Base-by-base conservation (phyloP, 2,888 invertebrate genomes). In the Lasioglossum morio region DNA sequence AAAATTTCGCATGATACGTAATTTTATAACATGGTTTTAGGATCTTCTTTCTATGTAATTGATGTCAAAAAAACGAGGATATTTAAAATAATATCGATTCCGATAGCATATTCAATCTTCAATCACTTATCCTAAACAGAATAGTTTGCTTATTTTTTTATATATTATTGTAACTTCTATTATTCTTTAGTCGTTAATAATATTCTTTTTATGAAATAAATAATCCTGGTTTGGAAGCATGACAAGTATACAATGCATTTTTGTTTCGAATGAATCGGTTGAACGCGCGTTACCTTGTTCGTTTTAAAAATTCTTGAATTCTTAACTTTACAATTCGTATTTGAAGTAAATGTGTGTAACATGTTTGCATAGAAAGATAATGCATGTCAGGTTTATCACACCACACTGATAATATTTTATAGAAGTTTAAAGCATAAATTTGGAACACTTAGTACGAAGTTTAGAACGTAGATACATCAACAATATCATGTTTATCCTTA, bases 401-500 rank as follows among this genome's bases (percentile, higher is more conserved):
- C 78, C 57, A 74, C 46, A 57, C 69, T 80, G 75, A 73, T 37
- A 79, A 72, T 82, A 88, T 66, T 60, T 77, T 63, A 72, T 72
- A 73, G 53, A 63, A 34, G 66, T 74, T 76, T 84, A 81, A 85
- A 83, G 57, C 75, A 82, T 72, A 34, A 78, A 82, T 79, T 80
- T 82, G 46, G 34, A 78, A 81, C 78, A 85, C 77, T 84, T 82
- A 73, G 37, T 85, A 83, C 72, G 69, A 84, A 76, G 76, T 88
- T 84, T 78, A 69, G 48, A 82, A 82, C 79, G 77, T 70, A 77
- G 57, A 77, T 69, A 70, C 75, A 74, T 75, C 77, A 85, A 84
- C 77, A 86, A 78, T 83, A 77, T 77, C 70, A 74, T 85, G 73
- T 76, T 79, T 79, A 73, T 75, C 60, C 82, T 84, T 87, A 83